A percentile compares a stretch with the other conserved stretches of the same genome.
Evolutionary conservation across 2,888 invertebrate genomes (phyloP).

Genomic region (Morinoia aosen): DNA sequence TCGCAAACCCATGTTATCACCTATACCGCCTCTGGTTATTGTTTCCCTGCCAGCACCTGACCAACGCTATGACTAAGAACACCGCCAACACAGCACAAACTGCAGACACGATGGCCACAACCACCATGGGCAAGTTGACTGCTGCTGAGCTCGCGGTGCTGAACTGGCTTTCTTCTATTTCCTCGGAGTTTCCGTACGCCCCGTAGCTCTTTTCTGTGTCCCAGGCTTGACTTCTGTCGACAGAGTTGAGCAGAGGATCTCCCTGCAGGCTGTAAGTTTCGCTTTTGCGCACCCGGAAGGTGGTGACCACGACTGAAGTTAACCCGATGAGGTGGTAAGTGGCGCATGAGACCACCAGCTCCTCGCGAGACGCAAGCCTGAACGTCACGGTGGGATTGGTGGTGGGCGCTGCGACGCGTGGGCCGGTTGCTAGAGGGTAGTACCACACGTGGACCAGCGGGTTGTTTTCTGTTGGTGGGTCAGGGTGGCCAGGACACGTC

Average conservation of each 20-base stretch:
- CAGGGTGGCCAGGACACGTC: conserved; percentile 49
- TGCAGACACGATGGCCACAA: conserved; percentile 29
- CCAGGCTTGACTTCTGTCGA: not conserved
- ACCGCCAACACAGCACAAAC: conserved; percentile 7
- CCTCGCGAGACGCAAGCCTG: conserved; percentile 14
- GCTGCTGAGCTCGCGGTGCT: not conserved
- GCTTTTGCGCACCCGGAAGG: conserved; percentile 19
- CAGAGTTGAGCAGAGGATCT: not conserved
- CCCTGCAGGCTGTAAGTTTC: conserved; percentile 18
- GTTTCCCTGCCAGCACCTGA: not conserved
- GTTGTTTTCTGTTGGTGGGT: conserved; percentile 24
- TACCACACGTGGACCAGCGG: conserved; percentile 60
- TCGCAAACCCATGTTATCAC: not conserved
- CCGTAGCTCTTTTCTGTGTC: conserved; percentile 35
- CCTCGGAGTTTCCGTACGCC: conserved; percentile 26
- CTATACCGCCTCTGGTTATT: not conserved
- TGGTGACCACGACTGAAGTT: not conserved
- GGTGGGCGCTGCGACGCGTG: conserved; percentile 22
- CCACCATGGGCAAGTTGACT: conserved; percentile 23
- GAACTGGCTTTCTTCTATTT: not conserved
- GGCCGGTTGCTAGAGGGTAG: conserved; percentile 39
- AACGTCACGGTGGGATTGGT: conserved; percentile 48
- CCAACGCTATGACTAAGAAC: not conserved
- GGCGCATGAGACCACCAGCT: conserved; percentile 38
- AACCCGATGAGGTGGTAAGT: conserved; percentile 29